Evolutionary conservation across 2,888 invertebrate genomes (phyloP).

Genomic region (Drosophila quinaria): DNA sequence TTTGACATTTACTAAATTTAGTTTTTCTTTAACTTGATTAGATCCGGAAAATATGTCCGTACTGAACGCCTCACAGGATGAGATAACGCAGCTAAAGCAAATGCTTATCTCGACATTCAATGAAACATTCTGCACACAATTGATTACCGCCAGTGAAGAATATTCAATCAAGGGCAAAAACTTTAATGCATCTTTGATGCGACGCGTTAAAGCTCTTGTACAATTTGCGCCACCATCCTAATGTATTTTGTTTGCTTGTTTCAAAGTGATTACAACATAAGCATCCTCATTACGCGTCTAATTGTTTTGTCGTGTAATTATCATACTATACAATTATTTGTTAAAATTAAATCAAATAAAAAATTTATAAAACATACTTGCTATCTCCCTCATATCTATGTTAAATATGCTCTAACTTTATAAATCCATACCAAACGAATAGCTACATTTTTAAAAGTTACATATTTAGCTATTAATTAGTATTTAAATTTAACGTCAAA

Average conservation of each 20-base stretch:
- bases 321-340: background rate
- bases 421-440: too few species aligned
- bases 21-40: slow-evolving; percentile 60
- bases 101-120: slow-evolving; percentile 91
- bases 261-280: slow-evolving; percentile 1
- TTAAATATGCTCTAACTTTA: too few species aligned
- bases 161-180: slow-evolving; percentile 89
- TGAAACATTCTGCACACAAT: slow-evolving; percentile 91
- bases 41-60: slow-evolving; percentile 86
- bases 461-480: too few species aligned
- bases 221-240: slow-evolving; percentile 89
- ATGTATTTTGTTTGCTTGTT: slow-evolving; percentile 1
- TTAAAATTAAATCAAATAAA: slow-evolving; percentile 5
- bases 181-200: slow-evolving; percentile 91
- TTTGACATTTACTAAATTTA: background rate
- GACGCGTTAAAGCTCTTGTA: slow-evolving; percentile 92
- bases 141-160: slow-evolving; percentile 89
- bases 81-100: slow-evolving; percentile 90
- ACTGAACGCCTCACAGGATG: slow-evolving; percentile 88
- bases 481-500: background rate
- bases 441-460: too few species aligned
- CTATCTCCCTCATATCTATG: slow-evolving; percentile 1
- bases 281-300: slow-evolving; percentile 4
- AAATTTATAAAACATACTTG: background rate
- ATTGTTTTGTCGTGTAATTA: slow-evolving; percentile 9